Base-by-base conservation (phyloP, 2,797 vertebrate species). In the Enoplosus armatus region DNA sequence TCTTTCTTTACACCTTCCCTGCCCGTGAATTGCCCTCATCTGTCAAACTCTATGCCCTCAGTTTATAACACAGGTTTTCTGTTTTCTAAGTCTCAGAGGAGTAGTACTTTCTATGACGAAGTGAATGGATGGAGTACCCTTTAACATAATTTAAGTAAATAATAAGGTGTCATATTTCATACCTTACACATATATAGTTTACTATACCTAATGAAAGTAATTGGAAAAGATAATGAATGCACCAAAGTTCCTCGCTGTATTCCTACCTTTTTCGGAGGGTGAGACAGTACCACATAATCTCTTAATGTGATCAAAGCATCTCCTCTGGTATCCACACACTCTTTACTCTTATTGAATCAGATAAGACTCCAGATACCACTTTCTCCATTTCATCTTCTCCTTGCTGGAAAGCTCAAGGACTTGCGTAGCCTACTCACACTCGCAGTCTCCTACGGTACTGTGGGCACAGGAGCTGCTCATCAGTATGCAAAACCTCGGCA, bases 381-480 rank as follows among this genome's bases (percentile, higher is more conserved):
- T 85, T 85, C 75, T 84, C 75, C 72, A 89, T 82, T 87, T 89
- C 79, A 79, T 90, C 83, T 58, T 80, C 69, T 85, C 78, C 83
- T 84, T 53, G 66, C 77, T 78, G 80, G 64, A 73, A 73, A 82
- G 81, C 86, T 90, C 76, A 79, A 87, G 86, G 86, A 86, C 89
- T 87, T 47, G 43, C 41, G 16, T 67, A 83, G 80, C 90, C 85
- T 85, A 83, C 90, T 84, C 87, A 87, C 84, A 82, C 87, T 86
- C 75, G 77, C 84, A 58, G 84, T 88, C 86, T 91, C 86, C 86
- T 86, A 90, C 89, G 43, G 81, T 5, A 74, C 86, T 78, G 88
- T 90, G 87, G 90, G 89, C 85, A 85, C 83, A 77, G 82, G 83
- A 89, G 75, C 91, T 84, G 78, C 89, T 92, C 89, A 93, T 94